These are phyloP conservation scores for Lordiphosa mommai DNA, from an alignment of 1,140 invertebrate species.

Conservation along the genomic window DNA sequence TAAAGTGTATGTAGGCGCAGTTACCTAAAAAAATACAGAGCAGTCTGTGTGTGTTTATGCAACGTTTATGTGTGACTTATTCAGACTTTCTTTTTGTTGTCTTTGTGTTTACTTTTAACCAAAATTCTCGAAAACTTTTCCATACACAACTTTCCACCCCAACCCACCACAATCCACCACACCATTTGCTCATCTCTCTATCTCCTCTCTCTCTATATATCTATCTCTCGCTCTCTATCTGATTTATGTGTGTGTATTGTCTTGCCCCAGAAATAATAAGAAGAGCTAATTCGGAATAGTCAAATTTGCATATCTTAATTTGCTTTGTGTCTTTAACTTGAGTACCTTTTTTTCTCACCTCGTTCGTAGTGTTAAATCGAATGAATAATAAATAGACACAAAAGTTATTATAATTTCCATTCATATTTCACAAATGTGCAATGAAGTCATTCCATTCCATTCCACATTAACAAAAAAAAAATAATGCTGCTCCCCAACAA, in stretches of 20 bases:
- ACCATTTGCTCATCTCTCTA: slow-evolving; percentile 39
- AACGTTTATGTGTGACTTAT: slow-evolving; percentile 77
- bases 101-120: slow-evolving; percentile 45
- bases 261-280: slow-evolving; percentile 30
- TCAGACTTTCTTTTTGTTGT: slow-evolving; percentile 22
- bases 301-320: slow-evolving; percentile 50
- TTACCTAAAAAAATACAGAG: slow-evolving; percentile 20
- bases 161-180: slow-evolving; percentile 11
- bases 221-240: slow-evolving; percentile 25
- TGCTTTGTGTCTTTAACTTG: slow-evolving; percentile 68
- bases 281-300: slow-evolving; percentile 73
- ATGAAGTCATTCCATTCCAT: slow-evolving; percentile 56
- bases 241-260: slow-evolving; percentile 46
- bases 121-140: slow-evolving; percentile 16
- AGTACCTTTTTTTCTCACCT: slow-evolving; percentile 21
- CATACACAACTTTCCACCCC: slow-evolving; percentile 32
- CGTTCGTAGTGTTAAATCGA: slow-evolving; percentile 47
- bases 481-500: slow-evolving; percentile 45
- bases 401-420: slow-evolving; percentile 39
- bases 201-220: slow-evolving; percentile 34
- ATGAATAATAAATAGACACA: slow-evolving; percentile 24
- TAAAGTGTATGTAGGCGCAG: slow-evolving; percentile 38
- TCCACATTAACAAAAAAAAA: neutral
- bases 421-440: slow-evolving; percentile 45
- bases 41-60: slow-evolving; percentile 71